These are phyloP conservation scores for Oreochromis niloticus DNA, from an alignment of 2,113 vertebrate species.

Conservation along the genomic window DNA sequence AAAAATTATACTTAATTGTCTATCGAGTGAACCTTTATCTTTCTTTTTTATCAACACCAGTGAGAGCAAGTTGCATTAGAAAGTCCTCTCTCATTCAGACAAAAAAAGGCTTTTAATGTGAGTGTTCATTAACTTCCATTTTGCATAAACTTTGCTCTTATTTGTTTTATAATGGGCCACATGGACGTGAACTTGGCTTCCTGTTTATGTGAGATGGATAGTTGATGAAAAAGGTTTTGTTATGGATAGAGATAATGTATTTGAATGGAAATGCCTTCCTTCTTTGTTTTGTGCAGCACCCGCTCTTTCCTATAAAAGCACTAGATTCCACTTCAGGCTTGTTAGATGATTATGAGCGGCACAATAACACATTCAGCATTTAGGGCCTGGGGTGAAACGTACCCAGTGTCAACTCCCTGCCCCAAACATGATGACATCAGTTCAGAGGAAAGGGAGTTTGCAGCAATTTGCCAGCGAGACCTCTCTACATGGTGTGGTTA, in stretches of 20 bases:
- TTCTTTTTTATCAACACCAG: conserved; percentile 33
- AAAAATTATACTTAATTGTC: conserved; percentile 50
- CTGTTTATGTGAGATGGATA: conserved; percentile 38
- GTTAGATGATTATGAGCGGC: conserved; percentile 18
- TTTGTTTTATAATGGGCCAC: conserved; percentile 16
- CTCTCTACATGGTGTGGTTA: conserved; percentile 59
- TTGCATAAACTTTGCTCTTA: conserved; percentile 35
- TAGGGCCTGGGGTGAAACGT: background rate
- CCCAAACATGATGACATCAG: background rate
- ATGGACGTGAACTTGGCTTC: conserved; percentile 22
- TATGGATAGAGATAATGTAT: conserved; percentile 6
- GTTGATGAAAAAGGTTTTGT: conserved; percentile 35
- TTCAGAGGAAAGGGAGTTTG: conserved; percentile 1
- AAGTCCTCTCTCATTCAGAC: conserved; percentile 13
- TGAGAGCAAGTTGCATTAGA: conserved; percentile 37
- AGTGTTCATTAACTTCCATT: conserved; percentile 42
- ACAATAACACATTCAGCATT: background rate
- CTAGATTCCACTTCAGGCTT: background rate
- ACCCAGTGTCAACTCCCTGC: background rate
- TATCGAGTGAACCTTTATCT: conserved; percentile 31
- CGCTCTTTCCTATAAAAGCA: conserved; percentile 15
- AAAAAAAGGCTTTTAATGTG: conserved; percentile 42
- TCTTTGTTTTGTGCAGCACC: background rate
- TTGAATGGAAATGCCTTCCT: conserved; percentile 2
- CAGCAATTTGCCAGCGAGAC: conserved; percentile 49